A percentile compares a stretch with the other conserved stretches of the same genome.
phyloP scores from a whole-genome alignment of 2,797 vertebrate species.

The Propithecus deckenii region DNA sequence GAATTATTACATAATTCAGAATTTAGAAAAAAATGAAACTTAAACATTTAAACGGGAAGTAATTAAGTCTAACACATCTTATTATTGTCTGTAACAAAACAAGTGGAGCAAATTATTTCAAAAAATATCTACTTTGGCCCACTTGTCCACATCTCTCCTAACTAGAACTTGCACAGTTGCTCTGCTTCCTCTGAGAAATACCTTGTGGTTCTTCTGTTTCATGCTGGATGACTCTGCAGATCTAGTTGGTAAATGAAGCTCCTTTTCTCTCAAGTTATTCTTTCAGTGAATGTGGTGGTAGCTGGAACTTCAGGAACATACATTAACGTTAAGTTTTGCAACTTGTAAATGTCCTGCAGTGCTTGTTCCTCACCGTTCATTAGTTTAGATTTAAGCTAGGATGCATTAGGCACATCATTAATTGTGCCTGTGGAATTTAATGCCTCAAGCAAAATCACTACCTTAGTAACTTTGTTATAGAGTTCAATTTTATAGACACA shows the following conservation, averaged over 20 bases:
- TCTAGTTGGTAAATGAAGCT: not conserved
- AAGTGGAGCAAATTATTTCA: not conserved
- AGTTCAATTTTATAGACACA: constrained; percentile 2
- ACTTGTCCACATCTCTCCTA: not conserved
- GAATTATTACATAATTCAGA: not conserved
- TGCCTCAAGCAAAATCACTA: not conserved
- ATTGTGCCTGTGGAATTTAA: not conserved
- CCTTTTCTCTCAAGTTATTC: constrained; percentile 19
- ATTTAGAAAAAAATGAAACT: not conserved
- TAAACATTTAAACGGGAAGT: not conserved
- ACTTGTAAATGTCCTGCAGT: not conserved
- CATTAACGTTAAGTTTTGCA: not conserved
- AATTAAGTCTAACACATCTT: not conserved
- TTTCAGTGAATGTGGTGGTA: not conserved
- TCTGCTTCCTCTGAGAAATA: not conserved
- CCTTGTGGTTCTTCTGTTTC: not conserved
- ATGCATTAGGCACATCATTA: not conserved
- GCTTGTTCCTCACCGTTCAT: not conserved
- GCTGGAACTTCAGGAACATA: not conserved
- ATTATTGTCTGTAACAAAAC: not conserved
- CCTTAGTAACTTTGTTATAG: not conserved
- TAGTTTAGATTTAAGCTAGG: constrained; percentile 23
- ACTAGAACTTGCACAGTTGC: not conserved
- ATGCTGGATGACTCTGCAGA: not conserved
- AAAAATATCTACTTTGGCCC: not conserved